These are phyloP conservation scores for Acanthacorydalis orientalis DNA, from an alignment of 2,888 invertebrate genomes.

Conservation along the genomic window DNA sequence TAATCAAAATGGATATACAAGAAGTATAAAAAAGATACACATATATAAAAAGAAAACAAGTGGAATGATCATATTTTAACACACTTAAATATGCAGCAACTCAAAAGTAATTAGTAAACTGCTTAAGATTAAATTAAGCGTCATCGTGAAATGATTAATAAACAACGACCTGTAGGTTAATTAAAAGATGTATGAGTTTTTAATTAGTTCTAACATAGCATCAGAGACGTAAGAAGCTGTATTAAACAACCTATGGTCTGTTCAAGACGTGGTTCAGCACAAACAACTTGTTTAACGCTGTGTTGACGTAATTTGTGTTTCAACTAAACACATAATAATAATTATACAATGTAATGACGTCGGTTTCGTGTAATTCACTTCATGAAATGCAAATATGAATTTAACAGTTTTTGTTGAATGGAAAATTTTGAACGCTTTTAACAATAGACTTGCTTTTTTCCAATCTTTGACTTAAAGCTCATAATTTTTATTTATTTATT, in stretches of 20 bases:
- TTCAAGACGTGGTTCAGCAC: too few relatives aligned
- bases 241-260: too few relatives aligned
- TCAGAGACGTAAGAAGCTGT: neutral
- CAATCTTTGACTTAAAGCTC: too few relatives aligned
- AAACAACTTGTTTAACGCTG: neutral
- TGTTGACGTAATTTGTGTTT: neutral
- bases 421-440: too few relatives aligned
- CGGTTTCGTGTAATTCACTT: too few relatives aligned
- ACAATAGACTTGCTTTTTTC: too few relatives aligned
- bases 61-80: neutral
- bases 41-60: neutral
- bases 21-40: neutral
- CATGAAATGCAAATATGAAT: too few relatives aligned
- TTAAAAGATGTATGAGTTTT: slow-evolving; percentile 6
- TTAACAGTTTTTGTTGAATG: too few relatives aligned
- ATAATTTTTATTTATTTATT: too few relatives aligned
- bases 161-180: slow-evolving; percentile 4
- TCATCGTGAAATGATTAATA: slow-evolving; percentile 4
- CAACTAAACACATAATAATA: too few relatives aligned
- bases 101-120: neutral
- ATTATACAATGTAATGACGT: too few relatives aligned
- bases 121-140: slow-evolving; percentile 1
- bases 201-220: slow-evolving; percentile 3
- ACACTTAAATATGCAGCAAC: neutral
- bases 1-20: too few relatives aligned